Evolutionary conservation across 2,888 invertebrate species (phyloP).

Genomic region (Scaptodrosophila latifasciaeformis): DNA sequence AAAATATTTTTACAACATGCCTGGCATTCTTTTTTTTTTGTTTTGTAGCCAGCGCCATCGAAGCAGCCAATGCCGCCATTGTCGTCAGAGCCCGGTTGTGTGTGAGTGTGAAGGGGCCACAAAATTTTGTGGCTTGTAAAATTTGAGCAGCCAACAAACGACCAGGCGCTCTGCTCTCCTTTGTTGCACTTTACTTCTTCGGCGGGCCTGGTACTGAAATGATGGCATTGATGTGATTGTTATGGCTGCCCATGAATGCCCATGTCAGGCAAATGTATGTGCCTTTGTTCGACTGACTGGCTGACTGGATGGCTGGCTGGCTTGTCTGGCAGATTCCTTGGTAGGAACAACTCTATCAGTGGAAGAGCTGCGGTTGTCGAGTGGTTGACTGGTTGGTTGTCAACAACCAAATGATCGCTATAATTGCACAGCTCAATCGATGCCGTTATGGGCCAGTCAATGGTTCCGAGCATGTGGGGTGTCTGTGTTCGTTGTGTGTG

Average conservation of each 20-base stretch:
- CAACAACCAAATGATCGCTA: constrained; percentile 22
- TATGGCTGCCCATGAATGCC: constrained; percentile 34
- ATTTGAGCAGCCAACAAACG: constrained; percentile 22
- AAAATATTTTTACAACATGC: constrained; percentile 25
- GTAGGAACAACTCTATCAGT: constrained; percentile 23
- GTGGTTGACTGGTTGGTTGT: background rate
- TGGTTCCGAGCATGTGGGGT: background rate
- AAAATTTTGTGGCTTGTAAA: constrained; percentile 28
- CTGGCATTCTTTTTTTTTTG: constrained; percentile 25
- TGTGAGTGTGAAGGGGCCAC: no score
- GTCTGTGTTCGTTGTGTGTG: constrained; percentile 1
- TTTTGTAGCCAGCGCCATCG: no score
- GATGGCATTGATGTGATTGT: constrained; percentile 35
- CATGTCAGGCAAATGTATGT: background rate
- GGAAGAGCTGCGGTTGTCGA: background rate
- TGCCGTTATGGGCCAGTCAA: constrained; percentile 24
- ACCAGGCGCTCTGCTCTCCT: no score
- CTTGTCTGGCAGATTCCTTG: no score
- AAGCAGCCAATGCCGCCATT: constrained; percentile 15
- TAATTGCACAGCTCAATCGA: constrained; percentile 46
- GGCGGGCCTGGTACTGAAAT: background rate
- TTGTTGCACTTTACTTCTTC: no score
- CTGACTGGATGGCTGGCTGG: no score
- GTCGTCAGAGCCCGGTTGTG: no score
- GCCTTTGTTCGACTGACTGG: no score